These are phyloP conservation scores for Misgurnus anguillicaudatus DNA, from an alignment of 2,113 vertebrate genomes.

Conservation along the genomic window DNA sequence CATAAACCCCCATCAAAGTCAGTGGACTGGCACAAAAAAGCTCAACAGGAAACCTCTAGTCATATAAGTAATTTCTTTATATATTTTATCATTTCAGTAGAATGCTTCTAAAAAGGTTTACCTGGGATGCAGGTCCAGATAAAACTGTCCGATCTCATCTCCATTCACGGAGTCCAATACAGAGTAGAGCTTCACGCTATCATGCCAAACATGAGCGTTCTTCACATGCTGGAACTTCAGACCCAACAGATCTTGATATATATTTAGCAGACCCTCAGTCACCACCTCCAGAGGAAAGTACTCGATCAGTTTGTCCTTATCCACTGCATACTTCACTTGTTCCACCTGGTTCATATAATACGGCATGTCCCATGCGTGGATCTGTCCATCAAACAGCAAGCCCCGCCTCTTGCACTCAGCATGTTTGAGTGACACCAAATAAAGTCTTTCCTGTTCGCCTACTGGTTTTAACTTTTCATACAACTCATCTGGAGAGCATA, in stretches of 20 bases:
- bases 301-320: slow-evolving; percentile 92
- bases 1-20: no score
- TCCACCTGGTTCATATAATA: slow-evolving; percentile 94
- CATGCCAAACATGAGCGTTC: slow-evolving; percentile 84
- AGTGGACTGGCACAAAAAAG: no score
- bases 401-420: slow-evolving; percentile 84
- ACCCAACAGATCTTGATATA: slow-evolving; percentile 91
- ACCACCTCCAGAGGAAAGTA: slow-evolving; percentile 91
- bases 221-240: slow-evolving; percentile 82
- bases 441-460: slow-evolving; percentile 82
- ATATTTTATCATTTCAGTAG: no score
- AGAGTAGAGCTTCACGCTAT: slow-evolving; percentile 82
- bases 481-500: slow-evolving; percentile 76
- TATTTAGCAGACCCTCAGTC: slow-evolving; percentile 84
- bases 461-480: slow-evolving; percentile 83
- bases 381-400: slow-evolving; percentile 79
- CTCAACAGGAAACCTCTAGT: no score
- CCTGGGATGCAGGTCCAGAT: slow-evolving; percentile 93
- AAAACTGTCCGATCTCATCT: slow-evolving; percentile 89
- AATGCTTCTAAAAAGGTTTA: no score
- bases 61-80: no score
- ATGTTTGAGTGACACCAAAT: slow-evolving; percentile 86
- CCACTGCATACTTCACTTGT: slow-evolving; percentile 86
- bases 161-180: slow-evolving; percentile 79
- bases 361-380: slow-evolving; percentile 92